Percentiles rank a stretch among this genome's conserved stretches.
Evolutionary conservation across 2,113 vertebrate species (phyloP).

Genomic region (Microcebus lehilahytsara): DNA sequence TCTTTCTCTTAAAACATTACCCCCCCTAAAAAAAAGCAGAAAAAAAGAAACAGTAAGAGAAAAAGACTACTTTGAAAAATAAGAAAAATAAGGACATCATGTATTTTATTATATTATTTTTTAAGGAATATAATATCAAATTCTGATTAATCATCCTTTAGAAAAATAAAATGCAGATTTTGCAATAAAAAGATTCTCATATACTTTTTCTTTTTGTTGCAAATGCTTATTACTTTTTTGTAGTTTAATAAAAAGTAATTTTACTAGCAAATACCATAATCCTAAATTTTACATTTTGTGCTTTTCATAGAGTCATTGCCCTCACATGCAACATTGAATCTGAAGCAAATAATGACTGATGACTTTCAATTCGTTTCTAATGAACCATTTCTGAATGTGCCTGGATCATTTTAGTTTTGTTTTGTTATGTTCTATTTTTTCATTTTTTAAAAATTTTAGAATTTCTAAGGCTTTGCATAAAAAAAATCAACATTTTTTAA

Average conservation of each 20-base stretch:
- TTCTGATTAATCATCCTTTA: constrained; percentile 31
- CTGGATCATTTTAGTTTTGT: constrained; percentile 61
- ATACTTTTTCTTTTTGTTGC: constrained; percentile 27
- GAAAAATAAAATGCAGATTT: constrained; percentile 32
- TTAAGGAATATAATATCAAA: background rate
- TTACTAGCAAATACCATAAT: constrained; percentile 65
- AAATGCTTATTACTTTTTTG: constrained; percentile 65
- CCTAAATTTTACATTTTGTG: constrained; percentile 63
- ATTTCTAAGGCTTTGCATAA: constrained; percentile 57
- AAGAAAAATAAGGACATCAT: background rate
- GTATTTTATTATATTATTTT: background rate
- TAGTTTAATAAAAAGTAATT: constrained; percentile 56
- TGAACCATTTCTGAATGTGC: constrained; percentile 63
- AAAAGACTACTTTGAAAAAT: background rate
- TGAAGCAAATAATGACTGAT: constrained; percentile 73
- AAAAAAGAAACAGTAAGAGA: background rate
- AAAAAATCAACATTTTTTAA: constrained; percentile 16
- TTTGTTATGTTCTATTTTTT: constrained; percentile 37
- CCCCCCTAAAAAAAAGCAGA: rapidly evolving
- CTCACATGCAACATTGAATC: constrained; percentile 70
- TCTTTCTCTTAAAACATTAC: background rate
- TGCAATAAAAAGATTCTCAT: constrained; percentile 8
- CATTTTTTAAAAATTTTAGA: constrained; percentile 60
- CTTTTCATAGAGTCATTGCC: constrained; percentile 32
- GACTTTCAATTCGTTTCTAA: constrained; percentile 74